phyloP scores from a whole-genome alignment of 2,797 vertebrate genomes.

The Phyllotis vaccarum region DNA sequence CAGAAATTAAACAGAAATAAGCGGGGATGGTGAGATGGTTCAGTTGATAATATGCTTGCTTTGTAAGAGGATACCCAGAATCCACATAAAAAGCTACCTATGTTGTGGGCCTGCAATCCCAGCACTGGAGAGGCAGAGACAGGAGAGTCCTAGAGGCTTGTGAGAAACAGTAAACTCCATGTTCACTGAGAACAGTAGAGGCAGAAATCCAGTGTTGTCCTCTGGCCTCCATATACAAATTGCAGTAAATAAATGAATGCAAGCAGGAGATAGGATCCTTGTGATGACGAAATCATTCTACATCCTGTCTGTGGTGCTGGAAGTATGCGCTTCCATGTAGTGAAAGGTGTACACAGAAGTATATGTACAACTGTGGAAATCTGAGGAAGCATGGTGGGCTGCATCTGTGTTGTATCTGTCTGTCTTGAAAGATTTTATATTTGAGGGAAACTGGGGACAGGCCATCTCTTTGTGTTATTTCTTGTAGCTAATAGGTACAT shows the following conservation, averaged over 20 bases:
- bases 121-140: neutral
- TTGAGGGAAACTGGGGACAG: neutral
- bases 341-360: neutral
- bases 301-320: neutral
- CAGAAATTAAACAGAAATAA: neutral
- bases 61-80: neutral
- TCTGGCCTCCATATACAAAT: neutral
- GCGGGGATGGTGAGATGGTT: no score
- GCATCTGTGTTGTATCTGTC: neutral
- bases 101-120: neutral
- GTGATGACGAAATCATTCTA: neutral
- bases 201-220: neutral
- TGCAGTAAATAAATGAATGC: neutral
- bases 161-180: no score
- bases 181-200: no score
- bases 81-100: no score
- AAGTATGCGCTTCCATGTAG: neutral
- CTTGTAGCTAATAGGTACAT: neutral
- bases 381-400: neutral
- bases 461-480: slow-evolving; percentile 28
- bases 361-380: neutral
- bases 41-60: neutral
- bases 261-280: neutral
- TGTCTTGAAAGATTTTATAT: neutral
- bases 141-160: neutral